A percentile compares a stretch with the other conserved stretches of the same genome.
Evolutionary conservation across 2,797 vertebrate species (phyloP).

Genomic region (Spondyliosoma cantharus): DNA sequence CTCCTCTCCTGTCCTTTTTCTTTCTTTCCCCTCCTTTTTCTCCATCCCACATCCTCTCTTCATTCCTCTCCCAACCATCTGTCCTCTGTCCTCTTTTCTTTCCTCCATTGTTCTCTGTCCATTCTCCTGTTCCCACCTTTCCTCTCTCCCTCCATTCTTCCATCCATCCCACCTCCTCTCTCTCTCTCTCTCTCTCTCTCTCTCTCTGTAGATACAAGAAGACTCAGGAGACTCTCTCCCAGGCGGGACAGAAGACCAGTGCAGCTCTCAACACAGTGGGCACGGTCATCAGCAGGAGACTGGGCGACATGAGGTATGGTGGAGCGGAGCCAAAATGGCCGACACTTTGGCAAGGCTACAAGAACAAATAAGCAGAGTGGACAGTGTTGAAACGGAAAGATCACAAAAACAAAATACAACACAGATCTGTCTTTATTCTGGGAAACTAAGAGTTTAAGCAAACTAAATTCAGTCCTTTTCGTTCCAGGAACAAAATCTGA

Average conservation of each 20-base stretch:
- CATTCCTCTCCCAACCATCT: conserved; percentile 14
- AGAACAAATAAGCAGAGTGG: conserved; percentile 26
- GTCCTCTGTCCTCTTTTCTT: conserved; percentile 1
- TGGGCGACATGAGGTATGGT: conserved; percentile 95
- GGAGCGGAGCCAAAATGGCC: conserved; percentile 38
- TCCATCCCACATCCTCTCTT: conserved; percentile 2
- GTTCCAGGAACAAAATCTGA: too few species aligned
- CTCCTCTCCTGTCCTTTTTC: neutral
- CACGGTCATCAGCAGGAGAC: conserved; percentile 89
- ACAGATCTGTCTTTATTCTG: neutral
- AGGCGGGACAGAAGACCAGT: conserved; percentile 94
- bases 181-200: neutral
- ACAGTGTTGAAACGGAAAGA: neutral
- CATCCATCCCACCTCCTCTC: neutral
- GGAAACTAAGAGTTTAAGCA: neutral
- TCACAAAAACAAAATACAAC: neutral
- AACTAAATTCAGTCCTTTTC: neutral
- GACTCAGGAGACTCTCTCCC: conserved; percentile 96
- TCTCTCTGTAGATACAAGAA: conserved; percentile 91
- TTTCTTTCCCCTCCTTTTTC: neutral
- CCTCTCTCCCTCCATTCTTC: neutral
- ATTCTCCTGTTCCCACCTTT: conserved; percentile 2
- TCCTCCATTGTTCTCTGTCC: conserved; percentile 17
- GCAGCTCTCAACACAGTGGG: conserved; percentile 92
- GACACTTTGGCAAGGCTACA: neutral